Evolutionary conservation across 2,797 vertebrate species (phyloP).

Genomic region (Otolemur crassicaudatus): DNA sequence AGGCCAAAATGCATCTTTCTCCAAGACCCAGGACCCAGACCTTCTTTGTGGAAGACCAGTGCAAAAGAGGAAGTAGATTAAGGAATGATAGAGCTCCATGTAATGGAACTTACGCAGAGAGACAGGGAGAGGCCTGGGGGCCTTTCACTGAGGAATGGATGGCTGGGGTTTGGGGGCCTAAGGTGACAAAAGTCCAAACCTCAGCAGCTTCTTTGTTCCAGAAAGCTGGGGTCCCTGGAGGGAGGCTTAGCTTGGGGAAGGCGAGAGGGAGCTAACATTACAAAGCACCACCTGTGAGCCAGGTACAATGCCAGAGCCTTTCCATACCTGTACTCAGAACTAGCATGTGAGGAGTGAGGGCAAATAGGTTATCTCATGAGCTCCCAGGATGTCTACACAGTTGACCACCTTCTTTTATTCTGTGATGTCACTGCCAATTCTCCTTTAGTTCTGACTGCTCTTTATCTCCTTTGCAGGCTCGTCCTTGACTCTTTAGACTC

Average conservation of each 20-base stretch:
- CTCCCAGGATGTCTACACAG: neutral
- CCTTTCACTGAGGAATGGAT: slow-evolving; percentile 15
- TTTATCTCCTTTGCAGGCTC: slow-evolving; percentile 53
- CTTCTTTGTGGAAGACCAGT: neutral
- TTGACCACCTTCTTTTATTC: neutral
- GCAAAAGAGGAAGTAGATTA: slow-evolving; percentile 8
- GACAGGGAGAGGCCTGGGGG: neutral
- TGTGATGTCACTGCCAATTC: slow-evolving; percentile 12
- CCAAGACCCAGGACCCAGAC: neutral
- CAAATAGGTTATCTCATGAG: neutral
- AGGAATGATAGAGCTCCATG: neutral
- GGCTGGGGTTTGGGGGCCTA: neutral
- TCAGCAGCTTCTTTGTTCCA: slow-evolving; percentile 61
- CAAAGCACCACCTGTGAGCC: slow-evolving; percentile 68
- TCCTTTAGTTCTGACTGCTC: neutral
- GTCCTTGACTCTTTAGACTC: slow-evolving; percentile 9
- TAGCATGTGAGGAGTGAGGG: slow-evolving; percentile 10
- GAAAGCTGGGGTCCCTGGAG: slow-evolving; percentile 61
- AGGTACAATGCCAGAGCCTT: slow-evolving; percentile 55
- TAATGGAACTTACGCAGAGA: neutral
- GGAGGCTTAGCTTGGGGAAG: slow-evolving; percentile 21
- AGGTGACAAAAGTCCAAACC: slow-evolving; percentile 47
- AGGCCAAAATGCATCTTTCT: slow-evolving; percentile 41
- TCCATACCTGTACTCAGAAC: slow-evolving; percentile 51
- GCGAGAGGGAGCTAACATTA: slow-evolving; percentile 33